Conservation (phyloP, 2,113 vertebrate species). For the Heliornis fulica region DNA sequence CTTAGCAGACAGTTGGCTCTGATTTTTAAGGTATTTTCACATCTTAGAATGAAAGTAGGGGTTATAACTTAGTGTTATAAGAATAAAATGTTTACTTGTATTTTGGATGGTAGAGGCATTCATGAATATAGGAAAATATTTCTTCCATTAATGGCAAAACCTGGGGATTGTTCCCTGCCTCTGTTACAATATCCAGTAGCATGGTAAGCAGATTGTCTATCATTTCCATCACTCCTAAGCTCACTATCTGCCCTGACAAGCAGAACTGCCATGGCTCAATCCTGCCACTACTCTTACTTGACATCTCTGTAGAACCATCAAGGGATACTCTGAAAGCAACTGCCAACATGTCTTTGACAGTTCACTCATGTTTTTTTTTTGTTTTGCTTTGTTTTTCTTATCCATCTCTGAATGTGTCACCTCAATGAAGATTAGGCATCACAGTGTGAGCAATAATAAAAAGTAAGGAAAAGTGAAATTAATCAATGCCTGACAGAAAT, state of each 20-base stretch:
- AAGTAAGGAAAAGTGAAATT: background rate
- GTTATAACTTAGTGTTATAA: background rate
- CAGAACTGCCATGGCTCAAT: constrained; percentile 21
- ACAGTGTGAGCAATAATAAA: background rate
- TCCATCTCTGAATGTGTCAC: background rate
- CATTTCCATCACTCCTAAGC: background rate
- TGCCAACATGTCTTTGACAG: constrained; percentile 1
- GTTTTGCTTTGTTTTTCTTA: background rate
- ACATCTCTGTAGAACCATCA: background rate
- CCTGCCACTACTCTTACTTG: background rate
- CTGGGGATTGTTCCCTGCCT: background rate
- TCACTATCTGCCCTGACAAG: constrained; percentile 5
- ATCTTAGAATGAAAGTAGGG: background rate
- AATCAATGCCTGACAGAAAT: background rate
- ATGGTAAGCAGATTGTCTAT: background rate
- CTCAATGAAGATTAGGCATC: background rate
- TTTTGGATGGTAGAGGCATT: background rate
- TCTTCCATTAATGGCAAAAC: background rate
- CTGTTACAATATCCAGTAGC: background rate
- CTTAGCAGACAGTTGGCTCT: background rate
- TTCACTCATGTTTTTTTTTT: background rate
- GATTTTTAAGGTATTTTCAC: background rate
- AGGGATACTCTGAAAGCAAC: constrained; percentile 14
- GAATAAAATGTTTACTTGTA: background rate
- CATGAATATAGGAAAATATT: background rate